phyloP scores from a whole-genome alignment of 2,797 vertebrate species.

The Notamacropus eugenii region DNA sequence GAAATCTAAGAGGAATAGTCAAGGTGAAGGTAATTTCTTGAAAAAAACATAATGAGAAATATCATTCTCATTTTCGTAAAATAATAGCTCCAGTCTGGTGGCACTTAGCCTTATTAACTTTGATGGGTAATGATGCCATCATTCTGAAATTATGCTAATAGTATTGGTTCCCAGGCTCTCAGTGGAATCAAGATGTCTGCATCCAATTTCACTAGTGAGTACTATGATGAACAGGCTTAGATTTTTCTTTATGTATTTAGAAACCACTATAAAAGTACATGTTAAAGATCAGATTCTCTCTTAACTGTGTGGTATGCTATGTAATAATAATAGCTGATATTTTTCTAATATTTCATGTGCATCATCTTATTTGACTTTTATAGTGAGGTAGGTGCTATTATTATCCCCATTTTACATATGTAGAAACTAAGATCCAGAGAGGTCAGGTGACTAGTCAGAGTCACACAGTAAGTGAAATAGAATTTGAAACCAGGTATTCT shows the following conservation, averaged over 20 bases:
- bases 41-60: slow-evolving; percentile 33
- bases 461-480: background rate
- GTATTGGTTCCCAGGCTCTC: slow-evolving; percentile 2
- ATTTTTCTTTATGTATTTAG: slow-evolving; percentile 2
- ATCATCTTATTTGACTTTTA: background rate
- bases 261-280: background rate
- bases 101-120: slow-evolving; percentile 4
- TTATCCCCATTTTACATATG: background rate
- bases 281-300: background rate
- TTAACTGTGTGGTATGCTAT: background rate
- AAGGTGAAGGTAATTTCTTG: background rate
- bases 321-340: background rate
- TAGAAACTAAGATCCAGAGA: background rate
- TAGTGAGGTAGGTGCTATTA: background rate
- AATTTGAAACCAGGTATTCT: background rate
- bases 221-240: slow-evolving; percentile 7
- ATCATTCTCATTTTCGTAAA: background rate
- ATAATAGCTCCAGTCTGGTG: slow-evolving; percentile 6
- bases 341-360: background rate
- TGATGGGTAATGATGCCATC: background rate
- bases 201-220: slow-evolving; percentile 25
- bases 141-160: slow-evolving; percentile 6
- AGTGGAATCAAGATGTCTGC: background rate
- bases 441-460: background rate
- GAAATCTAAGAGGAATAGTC: background rate